Base-by-base conservation (phyloP, 2,113 vertebrate genomes). In the Gallinago undulata region DNA sequence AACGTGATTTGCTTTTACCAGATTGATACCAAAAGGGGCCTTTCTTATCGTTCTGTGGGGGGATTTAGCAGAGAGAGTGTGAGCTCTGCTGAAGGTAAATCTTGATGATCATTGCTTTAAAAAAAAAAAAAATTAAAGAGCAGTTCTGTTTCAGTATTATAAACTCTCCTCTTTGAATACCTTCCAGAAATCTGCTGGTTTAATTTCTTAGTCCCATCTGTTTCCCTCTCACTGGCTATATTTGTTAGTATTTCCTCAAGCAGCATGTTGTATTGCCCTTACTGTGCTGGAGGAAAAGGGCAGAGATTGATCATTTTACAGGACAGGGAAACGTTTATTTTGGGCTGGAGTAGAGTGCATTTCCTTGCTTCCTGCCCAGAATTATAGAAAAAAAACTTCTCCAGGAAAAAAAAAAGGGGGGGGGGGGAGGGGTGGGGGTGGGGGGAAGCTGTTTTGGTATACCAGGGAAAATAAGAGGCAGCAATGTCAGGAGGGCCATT, bases 401-500 rank as follows among this genome's bases (percentile, higher is more conserved):
- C 63, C 60, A 63, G 81, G 39, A 33, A 73, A 41, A 56, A 41
- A 75, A 45, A 47, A 57, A 35, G 33, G 30, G 6, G 7, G 6
- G 19, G 19, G 10, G 11, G 21, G 4, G 41, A 5, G 4, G 35
- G 35, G 35, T 37, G 43, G 43, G n/a, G n/a, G n/a, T n/a, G n/a
- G n/a, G n/a, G 7, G 43, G 9, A 17, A 10, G 59, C 77, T 93
- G 92, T 95, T 97, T 96, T 72, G 89, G 85, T 96, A 67, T 77
- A 94, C 30, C 27, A 78, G 76, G 50, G 31, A 79, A 90, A 81
- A 93, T 70, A 89, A 78, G 82, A 98, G 94, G 97, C 96, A 95
- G 97, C 89, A 91, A 97, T 98, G 98, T 98, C 98, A 98, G 97
- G 97, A 98, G 98, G 97, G 97, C 98, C 98, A 98, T 98, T 98